phyloP scores from a whole-genome alignment of 2,797 vertebrate genomes.

The Miichthys miiuy region DNA sequence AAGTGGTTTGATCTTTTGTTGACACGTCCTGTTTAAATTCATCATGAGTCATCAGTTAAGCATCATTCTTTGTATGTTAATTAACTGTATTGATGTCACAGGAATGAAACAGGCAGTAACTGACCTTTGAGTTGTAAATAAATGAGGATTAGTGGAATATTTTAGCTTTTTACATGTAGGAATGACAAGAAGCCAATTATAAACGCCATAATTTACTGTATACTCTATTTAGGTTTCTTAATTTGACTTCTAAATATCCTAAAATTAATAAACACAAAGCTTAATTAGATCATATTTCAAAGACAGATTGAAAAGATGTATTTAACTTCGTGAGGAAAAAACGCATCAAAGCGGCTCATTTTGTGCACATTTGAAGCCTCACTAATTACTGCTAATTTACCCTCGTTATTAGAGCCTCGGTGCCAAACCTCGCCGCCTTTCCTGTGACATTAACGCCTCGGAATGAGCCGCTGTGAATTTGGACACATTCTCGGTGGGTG shows the following conservation, averaged over 20 bases:
- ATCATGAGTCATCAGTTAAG: too few species aligned
- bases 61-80: too few species aligned
- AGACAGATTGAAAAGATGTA: too few species aligned
- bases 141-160: background rate
- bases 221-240: background rate
- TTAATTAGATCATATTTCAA: background rate
- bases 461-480: slow-evolving; percentile 1
- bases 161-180: background rate
- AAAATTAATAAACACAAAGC: background rate
- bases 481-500: slow-evolving; percentile 7
- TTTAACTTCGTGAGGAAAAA: background rate
- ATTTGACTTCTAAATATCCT: fast-evolving
- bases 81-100: too few species aligned
- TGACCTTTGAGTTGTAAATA: background rate
- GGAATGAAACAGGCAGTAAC: background rate
- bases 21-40: too few species aligned
- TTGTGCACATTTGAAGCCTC: background rate
- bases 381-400: background rate
- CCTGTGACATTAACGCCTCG: background rate
- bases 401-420: too few species aligned
- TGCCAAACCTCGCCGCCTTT: background rate
- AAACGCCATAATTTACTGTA: background rate
- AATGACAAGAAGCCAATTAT: background rate
- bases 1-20: too few species aligned
- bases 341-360: too few species aligned